These are phyloP conservation scores for Gryon sp. DNA, from an alignment of 1,140 invertebrate species.

Conservation along the genomic window DNA sequence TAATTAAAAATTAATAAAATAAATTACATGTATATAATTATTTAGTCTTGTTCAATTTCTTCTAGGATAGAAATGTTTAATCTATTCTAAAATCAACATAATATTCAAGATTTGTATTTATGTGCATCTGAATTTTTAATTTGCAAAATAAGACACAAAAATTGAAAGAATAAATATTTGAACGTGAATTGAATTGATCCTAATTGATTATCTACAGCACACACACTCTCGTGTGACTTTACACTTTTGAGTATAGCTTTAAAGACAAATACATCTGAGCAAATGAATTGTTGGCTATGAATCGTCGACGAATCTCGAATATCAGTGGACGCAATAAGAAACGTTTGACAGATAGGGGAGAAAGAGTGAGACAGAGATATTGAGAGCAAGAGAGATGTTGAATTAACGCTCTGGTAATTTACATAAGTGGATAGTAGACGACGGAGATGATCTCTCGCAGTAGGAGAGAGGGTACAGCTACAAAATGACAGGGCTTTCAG, in stretches of 20 bases:
- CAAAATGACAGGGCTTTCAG: slow-evolving; percentile 73
- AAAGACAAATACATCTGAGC: slow-evolving; percentile 50
- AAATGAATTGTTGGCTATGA: slow-evolving; percentile 24
- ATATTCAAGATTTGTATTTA: too few species aligned
- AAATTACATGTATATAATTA: too few species aligned
- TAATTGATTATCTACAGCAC: too few species aligned
- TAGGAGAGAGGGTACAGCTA: slow-evolving; percentile 59
- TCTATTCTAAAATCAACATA: too few species aligned
- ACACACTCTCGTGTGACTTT: slow-evolving; percentile 25
- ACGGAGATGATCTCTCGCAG: slow-evolving; percentile 58
- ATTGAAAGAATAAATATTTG: too few species aligned
- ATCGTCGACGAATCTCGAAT: slow-evolving; percentile 43
- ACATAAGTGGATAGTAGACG: slow-evolving; percentile 74
- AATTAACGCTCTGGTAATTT: slow-evolving; percentile 73
- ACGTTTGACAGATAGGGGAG: slow-evolving; percentile 48
- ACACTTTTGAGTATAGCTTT: slow-evolving; percentile 41
- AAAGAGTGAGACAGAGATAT: slow-evolving; percentile 27
- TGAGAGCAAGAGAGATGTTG: slow-evolving; percentile 41
- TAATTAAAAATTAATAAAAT: too few species aligned
- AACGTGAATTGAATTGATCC: too few species aligned
- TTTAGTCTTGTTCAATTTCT: too few species aligned
- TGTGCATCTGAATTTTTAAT: too few species aligned
- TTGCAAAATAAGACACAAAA: too few species aligned
- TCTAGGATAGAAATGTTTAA: too few species aligned
- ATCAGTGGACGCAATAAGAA: slow-evolving; percentile 61